phyloP scores from a whole-genome alignment of 2,113 vertebrate species.

The Barbus barbus region DNA sequence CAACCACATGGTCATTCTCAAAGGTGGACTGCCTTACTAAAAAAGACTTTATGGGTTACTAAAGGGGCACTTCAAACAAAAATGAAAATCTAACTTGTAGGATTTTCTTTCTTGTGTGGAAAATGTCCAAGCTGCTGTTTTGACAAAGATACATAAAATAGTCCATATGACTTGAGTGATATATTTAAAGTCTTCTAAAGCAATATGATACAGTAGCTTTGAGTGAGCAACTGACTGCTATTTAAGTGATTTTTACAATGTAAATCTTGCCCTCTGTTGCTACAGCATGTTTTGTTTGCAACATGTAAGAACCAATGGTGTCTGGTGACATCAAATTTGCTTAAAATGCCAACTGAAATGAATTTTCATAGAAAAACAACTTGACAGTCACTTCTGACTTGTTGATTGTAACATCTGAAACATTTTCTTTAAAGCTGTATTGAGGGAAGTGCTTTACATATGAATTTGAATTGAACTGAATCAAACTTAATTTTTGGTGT shows the following conservation, averaged over 20 bases:
- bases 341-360: neutral
- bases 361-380: neutral
- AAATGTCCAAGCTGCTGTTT: neutral
- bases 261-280: neutral
- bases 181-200: no score
- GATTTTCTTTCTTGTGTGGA: neutral
- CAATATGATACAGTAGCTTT: neutral
- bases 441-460: neutral
- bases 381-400: neutral
- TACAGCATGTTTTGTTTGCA: neutral
- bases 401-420: no score
- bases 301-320: neutral
- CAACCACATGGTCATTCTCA: constrained; percentile 9
- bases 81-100: neutral
- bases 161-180: neutral
- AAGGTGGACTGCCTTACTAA: neutral
- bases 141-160: neutral
- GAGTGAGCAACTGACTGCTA: neutral
- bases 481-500: neutral
- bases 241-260: neutral
- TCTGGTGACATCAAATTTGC: neutral
- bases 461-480: neutral
- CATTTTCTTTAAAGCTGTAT: no score
- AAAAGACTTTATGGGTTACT: neutral
- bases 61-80: neutral